Base-by-base conservation (phyloP, 2,888 invertebrate species). In the Drosophila nigricruria region DNA sequence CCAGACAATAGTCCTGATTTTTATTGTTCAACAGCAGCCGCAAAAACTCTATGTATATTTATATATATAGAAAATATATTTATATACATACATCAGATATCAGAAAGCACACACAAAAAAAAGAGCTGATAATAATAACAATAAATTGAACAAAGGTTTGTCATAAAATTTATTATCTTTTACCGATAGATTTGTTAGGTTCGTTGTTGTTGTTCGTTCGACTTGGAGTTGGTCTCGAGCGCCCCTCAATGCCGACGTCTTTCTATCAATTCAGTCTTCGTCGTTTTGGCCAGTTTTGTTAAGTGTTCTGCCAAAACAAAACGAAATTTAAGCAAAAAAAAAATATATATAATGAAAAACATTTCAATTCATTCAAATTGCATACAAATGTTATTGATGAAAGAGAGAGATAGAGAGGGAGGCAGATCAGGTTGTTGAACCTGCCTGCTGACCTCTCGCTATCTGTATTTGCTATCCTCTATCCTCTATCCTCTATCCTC, bases 111-210 rank as follows among this genome's bases (percentile, higher is more conserved):
- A 30, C 5, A 67, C n/a, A n/a, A n/a, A 25, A 25, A 36, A 60
- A 30, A 36, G 25, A n/a, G 9, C n/a, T n/a, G 18, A 67, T 65
- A 69, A 78, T 74, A 82, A 88, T 85, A 77, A 81, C 89, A 81
- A 88, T 79, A 77, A 82, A 75, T 64, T 68, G 57, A 78, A 89
- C 85, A 87, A 86, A 79, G 72, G 89, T 25, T 65, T 58, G 74
- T 60, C 69, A 73, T 87, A 64, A 89, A 86, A 81, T 89, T 81
- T 82, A 89, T 89, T 89, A 86, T 87, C 64, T 80, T 89, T 86
- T 89, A 89, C 86, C 88, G 86, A 81, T 86, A 77, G 64, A 57
- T 78, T 77, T 72, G 38, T 38, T 38, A 12, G 20, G 10, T 20
- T 16, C 8, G 30, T 27, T n/a, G 27, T 34, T 38, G 12, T 18